Percentiles rank a stretch among this genome's conserved stretches.
These are phyloP conservation scores for Eristalis arbustorum DNA, from an alignment of 2,888 invertebrate genomes.

Conservation along the genomic window DNA sequence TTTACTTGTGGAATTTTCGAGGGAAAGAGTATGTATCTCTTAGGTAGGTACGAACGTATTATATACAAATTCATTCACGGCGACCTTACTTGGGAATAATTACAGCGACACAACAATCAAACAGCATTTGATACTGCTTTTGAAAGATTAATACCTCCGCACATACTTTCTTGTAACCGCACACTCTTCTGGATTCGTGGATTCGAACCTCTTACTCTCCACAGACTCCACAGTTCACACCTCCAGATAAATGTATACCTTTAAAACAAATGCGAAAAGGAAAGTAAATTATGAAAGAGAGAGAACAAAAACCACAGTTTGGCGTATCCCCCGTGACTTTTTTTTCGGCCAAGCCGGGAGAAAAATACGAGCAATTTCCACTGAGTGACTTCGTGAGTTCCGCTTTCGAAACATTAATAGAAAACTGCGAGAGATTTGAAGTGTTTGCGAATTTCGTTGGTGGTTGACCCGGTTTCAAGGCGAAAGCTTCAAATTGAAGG, in stretches of 20 bases:
- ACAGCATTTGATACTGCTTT: constrained; percentile 25
- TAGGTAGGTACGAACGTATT: constrained; percentile 20
- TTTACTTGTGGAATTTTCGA: constrained; percentile 44
- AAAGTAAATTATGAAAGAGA: constrained; percentile 38
- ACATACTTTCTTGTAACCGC: not conserved
- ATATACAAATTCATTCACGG: constrained; percentile 16
- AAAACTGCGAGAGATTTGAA: constrained; percentile 13
- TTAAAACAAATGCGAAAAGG: constrained; percentile 34
- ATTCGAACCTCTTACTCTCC: constrained; percentile 27
- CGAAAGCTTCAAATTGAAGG: constrained; percentile 21
- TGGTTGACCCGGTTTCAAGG: constrained; percentile 41
- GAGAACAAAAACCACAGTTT: not conserved
- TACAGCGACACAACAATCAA: constrained; percentile 58
- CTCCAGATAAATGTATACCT: constrained; percentile 26
- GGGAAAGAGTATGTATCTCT: constrained; percentile 2
- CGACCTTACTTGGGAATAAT: constrained; percentile 58
- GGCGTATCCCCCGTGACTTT: not conserved
- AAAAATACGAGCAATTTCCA: constrained; percentile 51
- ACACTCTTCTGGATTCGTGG: not conserved
- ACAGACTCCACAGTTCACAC: constrained; percentile 5
- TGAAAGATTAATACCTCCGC: not conserved
- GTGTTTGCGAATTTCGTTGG: constrained; percentile 20
- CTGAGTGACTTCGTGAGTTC: constrained; percentile 55
- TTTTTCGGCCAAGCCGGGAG: constrained; percentile 23
- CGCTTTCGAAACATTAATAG: constrained; percentile 49